Evolutionary conservation across 1,140 invertebrate species (phyloP).

Genomic region (Cydia pomonella): DNA sequence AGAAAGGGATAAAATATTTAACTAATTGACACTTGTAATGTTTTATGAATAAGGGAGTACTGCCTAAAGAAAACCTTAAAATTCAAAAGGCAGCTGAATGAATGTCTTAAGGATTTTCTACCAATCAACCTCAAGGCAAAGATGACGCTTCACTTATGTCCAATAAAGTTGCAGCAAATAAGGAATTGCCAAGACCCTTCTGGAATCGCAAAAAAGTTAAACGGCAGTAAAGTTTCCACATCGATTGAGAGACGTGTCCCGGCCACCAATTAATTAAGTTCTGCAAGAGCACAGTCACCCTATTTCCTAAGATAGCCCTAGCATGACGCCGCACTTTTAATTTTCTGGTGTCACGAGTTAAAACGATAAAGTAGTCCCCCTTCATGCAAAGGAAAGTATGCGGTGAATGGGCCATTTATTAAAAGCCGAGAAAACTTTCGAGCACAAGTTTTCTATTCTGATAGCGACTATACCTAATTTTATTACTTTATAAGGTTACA

Average conservation of each 20-base stretch:
- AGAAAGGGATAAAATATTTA: too few relatives aligned
- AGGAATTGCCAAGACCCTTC: conserved; percentile 5
- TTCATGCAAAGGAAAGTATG: conserved; percentile 63
- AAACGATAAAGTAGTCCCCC: conserved; percentile 70
- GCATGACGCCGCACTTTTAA: conserved; percentile 74
- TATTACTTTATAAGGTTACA: not conserved
- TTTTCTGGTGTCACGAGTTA: conserved; percentile 76
- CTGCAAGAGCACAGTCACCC: conserved; percentile 69
- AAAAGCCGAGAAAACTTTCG: conserved; percentile 73
- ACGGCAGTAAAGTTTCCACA: conserved; percentile 31
- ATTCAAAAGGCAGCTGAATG: too few relatives aligned
- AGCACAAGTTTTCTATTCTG: conserved; percentile 57
- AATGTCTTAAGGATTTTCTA: too few relatives aligned
- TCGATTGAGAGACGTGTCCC: conserved; percentile 35
- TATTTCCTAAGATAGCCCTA: conserved; percentile 69
- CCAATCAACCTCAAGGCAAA: not conserved
- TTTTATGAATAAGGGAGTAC: too few relatives aligned
- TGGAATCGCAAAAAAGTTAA: conserved; percentile 31
- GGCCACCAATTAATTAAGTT: conserved; percentile 74
- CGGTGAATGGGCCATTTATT: conserved; percentile 73
- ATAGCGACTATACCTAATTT: conserved; percentile 38
- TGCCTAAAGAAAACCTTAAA: too few relatives aligned
- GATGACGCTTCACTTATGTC: not conserved
- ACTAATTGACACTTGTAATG: too few relatives aligned
- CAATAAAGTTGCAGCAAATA: conserved; percentile 18